Evolutionary conservation across 2,113 vertebrate species (phyloP).

Genomic region (Phainopepla nitens): DNA sequence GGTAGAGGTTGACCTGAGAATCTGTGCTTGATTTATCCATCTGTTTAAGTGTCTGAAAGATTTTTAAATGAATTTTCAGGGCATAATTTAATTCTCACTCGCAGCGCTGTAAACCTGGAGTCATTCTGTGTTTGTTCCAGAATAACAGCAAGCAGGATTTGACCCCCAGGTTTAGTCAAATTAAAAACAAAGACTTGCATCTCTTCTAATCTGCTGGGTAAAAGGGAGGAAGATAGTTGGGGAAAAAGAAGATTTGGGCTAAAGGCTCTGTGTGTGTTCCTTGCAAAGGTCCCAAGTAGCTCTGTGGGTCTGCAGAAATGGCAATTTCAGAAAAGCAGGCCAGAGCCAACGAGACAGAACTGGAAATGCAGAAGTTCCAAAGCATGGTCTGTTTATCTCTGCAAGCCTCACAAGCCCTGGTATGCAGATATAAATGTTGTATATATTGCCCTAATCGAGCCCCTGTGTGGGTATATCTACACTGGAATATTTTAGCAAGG

Average conservation of each 20-base stretch:
- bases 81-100: slow-evolving; percentile 34
- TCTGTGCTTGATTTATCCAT: slow-evolving; percentile 57
- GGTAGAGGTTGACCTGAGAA: slow-evolving; percentile 57
- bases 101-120: not conserved
- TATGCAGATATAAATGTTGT: not conserved
- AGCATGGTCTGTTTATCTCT: not conserved
- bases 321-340: not conserved
- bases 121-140: not conserved
- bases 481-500: not conserved
- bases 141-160: not conserved
- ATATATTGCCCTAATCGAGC: not conserved
- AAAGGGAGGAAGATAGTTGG: not conserved
- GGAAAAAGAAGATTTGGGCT: not conserved
- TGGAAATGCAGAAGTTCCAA: not conserved
- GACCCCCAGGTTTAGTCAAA: not conserved
- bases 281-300: not conserved
- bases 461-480: accelerated
- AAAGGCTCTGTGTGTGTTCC: not conserved
- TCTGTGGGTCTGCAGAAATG: not conserved
- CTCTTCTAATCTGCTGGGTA: not conserved
- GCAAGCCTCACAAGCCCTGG: not conserved
- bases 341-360: not conserved
- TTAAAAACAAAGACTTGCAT: not conserved
- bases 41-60: slow-evolving; percentile 61
- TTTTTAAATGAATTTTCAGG: slow-evolving; percentile 57